Base-by-base conservation (phyloP, 2,797 vertebrate genomes). In the Enteromius radiatus region DNA sequence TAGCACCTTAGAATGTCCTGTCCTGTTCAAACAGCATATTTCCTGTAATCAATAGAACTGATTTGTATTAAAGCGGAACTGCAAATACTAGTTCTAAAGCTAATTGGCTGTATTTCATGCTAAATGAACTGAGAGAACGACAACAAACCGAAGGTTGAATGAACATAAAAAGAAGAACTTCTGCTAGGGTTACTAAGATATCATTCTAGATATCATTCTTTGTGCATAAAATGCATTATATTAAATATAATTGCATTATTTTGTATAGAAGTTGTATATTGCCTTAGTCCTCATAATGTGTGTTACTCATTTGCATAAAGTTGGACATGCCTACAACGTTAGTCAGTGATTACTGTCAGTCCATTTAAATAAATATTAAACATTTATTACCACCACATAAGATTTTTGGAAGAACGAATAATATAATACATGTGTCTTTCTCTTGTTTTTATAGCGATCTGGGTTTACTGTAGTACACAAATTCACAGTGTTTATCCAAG, bases 1-100 rank as follows among this genome's bases (percentile, higher is more conserved):
- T 2, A 6, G 54, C 52, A 61, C 38, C 26, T 23, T 33, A 11
- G 28, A 28, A 15, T 38, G n/a, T 28, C 23, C 45, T 49, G 19
- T 15, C 12, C 70, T 84, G 28, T 56, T 68, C 69, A 59, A 76
- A 69, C n/a, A 41, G 14, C 63, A 43, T 5, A 63, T 49, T 63
- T 84, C 71, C 71, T 28, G 78, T 41, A 6, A 76, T 73, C 45
- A 47, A 67, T 67, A 76, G 38, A 65, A 71, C 47, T 41, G 56
- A 64, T 56, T 65, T 77, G 36, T 43, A 52, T 15, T 41, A 36
- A 56, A 69, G 17, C 43, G 54, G 43, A 71, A 52, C 14, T 3
- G 21, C 28, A 67, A 64, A 69, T 59, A 64, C 21, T 49, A 47
- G 14, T 49, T 73, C 28, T 26, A 64, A 73, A 64, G 41, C 9